These are phyloP conservation scores for Liasis olivaceus DNA, from an alignment of 2,797 vertebrate genomes.

Conservation along the genomic window DNA sequence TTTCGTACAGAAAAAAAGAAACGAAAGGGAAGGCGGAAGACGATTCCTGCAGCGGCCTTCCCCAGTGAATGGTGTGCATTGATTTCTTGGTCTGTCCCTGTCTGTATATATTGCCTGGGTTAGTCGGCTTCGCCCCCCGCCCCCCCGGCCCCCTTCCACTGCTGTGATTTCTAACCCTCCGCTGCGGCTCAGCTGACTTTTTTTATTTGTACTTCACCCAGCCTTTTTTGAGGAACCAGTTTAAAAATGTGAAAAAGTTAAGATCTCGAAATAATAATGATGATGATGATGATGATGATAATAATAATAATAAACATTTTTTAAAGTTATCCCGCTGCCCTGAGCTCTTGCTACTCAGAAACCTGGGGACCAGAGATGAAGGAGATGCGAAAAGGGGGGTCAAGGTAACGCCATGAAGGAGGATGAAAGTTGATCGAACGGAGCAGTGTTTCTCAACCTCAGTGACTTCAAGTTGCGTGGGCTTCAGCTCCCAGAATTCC, in stretches of 20 bases:
- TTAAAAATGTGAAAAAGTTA: constrained; percentile 78
- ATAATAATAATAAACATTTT: constrained; percentile 72
- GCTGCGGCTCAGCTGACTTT: constrained; percentile 81
- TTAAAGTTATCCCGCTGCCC: constrained; percentile 78
- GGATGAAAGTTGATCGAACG: neutral
- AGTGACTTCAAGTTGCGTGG: neutral
- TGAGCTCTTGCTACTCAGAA: neutral
- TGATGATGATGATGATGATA: neutral
- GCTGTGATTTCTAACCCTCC: constrained; percentile 94
- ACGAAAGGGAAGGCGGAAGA: constrained; percentile 50
- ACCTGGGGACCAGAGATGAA: neutral
- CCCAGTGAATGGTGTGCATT: constrained; percentile 71
- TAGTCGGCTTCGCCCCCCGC: constrained; percentile 19
- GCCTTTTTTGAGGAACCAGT: constrained; percentile 87
- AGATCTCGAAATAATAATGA: constrained; percentile 84
- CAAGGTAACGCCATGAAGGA: too few species aligned
- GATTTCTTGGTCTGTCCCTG: constrained; percentile 79
- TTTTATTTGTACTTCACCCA: constrained; percentile 86
- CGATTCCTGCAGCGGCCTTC: constrained; percentile 67
- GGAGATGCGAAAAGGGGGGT: neutral
- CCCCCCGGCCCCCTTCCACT: constrained; percentile 11
- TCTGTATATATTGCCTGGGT: constrained; percentile 68
- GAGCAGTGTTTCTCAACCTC: neutral
- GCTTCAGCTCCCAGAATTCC: neutral
- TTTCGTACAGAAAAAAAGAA: constrained; percentile 83